phyloP scores from a whole-genome alignment of 2,113 vertebrate species.

The Erythrolamprus reginae region DNA sequence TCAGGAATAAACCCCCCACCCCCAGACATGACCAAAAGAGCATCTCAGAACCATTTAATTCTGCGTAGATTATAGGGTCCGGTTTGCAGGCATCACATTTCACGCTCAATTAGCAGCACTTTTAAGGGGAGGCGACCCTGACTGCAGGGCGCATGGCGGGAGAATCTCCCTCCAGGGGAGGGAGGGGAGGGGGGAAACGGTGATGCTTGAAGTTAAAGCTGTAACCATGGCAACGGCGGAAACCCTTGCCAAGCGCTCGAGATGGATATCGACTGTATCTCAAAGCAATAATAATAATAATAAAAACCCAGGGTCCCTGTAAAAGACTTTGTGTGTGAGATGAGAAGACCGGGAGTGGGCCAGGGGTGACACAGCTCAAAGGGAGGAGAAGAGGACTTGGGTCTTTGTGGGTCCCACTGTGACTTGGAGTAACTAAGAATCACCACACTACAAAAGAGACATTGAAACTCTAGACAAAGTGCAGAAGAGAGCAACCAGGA shows the following conservation, averaged over 20 bases:
- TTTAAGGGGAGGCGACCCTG: slow-evolving; percentile 45
- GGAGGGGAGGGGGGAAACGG: not conserved
- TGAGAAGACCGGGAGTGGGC: not conserved
- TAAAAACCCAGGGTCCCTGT: not conserved
- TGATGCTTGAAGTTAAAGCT: slow-evolving; percentile 39
- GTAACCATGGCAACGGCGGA: slow-evolving; percentile 53
- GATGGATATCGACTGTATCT: slow-evolving; percentile 9
- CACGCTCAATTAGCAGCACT: slow-evolving; percentile 62
- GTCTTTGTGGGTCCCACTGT: no score
- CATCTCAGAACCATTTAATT: slow-evolving; percentile 53
- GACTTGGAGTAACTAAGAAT: no score
- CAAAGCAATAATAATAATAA: slow-evolving; percentile 29
- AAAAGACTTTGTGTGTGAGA: slow-evolving; percentile 9
- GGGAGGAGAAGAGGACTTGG: not conserved
- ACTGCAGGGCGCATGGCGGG: slow-evolving; percentile 12
- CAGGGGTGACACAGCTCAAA: fast-evolving
- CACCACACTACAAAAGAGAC: no score
- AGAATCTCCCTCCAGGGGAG: slow-evolving; percentile 20
- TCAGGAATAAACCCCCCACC: slow-evolving; percentile 19
- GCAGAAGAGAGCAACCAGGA: no score
- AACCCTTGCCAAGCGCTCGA: fast-evolving
- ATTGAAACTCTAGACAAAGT: no score
- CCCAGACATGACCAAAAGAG: slow-evolving; percentile 33
- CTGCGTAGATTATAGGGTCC: slow-evolving; percentile 57
- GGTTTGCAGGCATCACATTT: slow-evolving; percentile 56